phyloP scores from a whole-genome alignment of 2,113 vertebrate genomes.

The Mohoua ochrocephala region DNA sequence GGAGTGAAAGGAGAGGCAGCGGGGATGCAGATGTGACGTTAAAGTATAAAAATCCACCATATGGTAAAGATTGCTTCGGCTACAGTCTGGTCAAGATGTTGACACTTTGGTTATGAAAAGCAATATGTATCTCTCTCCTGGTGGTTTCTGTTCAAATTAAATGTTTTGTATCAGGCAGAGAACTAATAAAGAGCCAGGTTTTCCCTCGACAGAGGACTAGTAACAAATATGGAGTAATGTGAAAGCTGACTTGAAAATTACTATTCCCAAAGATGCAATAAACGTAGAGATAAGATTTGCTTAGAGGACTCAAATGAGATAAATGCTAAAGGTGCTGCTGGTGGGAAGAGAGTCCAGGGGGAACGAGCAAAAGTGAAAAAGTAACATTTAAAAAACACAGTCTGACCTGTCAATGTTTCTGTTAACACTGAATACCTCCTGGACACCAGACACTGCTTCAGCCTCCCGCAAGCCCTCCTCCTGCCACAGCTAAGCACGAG shows the following conservation, averaged over 20 bases:
- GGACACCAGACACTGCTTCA: background rate
- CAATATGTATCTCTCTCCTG: constrained; percentile 71
- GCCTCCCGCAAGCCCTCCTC: background rate
- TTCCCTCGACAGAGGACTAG: constrained; percentile 53
- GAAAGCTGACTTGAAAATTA: constrained; percentile 76
- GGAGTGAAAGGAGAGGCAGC: constrained; percentile 56
- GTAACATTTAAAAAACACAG: constrained; percentile 41
- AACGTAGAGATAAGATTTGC: constrained; percentile 64
- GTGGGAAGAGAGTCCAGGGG: constrained; percentile 26
- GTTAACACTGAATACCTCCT: constrained; percentile 53
- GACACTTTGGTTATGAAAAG: constrained; percentile 73
- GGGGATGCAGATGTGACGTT: constrained; percentile 51
- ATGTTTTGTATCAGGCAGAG: constrained; percentile 72
- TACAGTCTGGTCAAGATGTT: constrained; percentile 64
- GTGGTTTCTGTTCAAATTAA: constrained; percentile 77
- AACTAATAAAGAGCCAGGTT: constrained; percentile 74
- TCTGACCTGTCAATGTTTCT: constrained; percentile 59
- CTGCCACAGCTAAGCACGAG: background rate
- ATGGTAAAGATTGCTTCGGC: constrained; percentile 68
- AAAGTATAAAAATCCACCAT: constrained; percentile 65
- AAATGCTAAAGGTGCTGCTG: constrained; percentile 68
- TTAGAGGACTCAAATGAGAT: constrained; percentile 70
- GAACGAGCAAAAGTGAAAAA: background rate
- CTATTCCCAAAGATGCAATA: constrained; percentile 73
- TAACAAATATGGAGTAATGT: constrained; percentile 76